Conservation (phyloP, 2,888 invertebrate genomes). For the Netelia virgata region DNA sequence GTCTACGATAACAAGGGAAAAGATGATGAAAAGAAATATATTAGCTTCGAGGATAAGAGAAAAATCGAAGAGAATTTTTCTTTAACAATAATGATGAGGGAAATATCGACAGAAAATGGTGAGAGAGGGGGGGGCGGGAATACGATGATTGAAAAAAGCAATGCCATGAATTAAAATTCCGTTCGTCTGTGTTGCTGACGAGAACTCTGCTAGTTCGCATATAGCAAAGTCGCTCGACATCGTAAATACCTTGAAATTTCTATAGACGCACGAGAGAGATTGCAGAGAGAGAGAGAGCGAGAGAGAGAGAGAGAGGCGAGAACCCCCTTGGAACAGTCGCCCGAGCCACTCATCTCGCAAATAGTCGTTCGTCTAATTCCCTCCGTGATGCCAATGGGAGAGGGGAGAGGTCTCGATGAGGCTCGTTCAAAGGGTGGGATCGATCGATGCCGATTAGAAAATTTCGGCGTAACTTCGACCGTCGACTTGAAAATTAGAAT, state of each 20-base stretch:
- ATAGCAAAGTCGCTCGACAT: background rate
- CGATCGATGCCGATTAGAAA: constrained; percentile 54
- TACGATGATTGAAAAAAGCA: background rate
- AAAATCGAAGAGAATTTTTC: background rate
- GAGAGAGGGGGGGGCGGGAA: background rate
- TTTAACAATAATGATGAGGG: background rate
- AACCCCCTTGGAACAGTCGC: constrained; percentile 28
- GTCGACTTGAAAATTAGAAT: background rate
- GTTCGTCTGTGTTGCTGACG: background rate
- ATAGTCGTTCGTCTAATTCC: constrained; percentile 60
- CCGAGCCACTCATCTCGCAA: constrained; percentile 47
- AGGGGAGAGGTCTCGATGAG: constrained; percentile 44
- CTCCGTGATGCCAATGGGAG: constrained; percentile 28
- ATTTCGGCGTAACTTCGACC: constrained; percentile 1
- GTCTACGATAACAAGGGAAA: background rate
- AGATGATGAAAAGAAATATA: background rate
- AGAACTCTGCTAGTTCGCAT: background rate
- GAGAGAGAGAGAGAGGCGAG: constrained; percentile 56
- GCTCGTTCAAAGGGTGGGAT: constrained; percentile 28
- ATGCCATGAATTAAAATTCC: background rate
- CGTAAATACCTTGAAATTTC: constrained; percentile 35
- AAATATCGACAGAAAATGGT: background rate
- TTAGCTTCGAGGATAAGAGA: background rate
- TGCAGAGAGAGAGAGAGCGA: constrained; percentile 23
- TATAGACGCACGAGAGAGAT: background rate